Conservation (phyloP, 1,140 invertebrate genomes). For the Neodiprion lecontei region DNA sequence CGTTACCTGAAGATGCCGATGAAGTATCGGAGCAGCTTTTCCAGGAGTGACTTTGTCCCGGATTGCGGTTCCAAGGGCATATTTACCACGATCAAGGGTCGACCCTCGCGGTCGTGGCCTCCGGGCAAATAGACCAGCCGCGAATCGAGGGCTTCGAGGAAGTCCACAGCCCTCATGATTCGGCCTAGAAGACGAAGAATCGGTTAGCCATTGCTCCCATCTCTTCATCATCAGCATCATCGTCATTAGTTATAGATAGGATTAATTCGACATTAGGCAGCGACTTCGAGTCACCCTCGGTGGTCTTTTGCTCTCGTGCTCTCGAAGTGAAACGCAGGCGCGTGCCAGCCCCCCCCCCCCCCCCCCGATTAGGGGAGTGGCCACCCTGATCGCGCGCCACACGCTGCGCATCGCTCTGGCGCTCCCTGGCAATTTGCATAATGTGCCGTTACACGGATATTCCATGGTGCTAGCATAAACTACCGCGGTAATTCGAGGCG, state of each 20-base stretch:
- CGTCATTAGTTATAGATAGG: background rate
- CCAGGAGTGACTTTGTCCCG: conserved; percentile 61
- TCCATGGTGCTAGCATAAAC: too few relatives aligned
- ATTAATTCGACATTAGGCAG: background rate
- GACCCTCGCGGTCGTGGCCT: conserved; percentile 69
- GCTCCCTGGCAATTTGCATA: conserved; percentile 5
- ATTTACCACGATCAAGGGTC: conserved; percentile 69
- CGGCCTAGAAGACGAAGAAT: conserved; percentile 15
- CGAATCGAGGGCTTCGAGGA: conserved; percentile 62
- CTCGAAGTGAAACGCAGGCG: background rate
- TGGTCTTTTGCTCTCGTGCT: too few relatives aligned
- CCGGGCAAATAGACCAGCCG: conserved; percentile 69
- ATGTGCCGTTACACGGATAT: background rate
- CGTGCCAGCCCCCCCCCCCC: background rate
- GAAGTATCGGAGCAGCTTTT: conserved; percentile 66
- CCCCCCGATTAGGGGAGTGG: background rate
- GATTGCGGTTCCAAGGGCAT: conserved; percentile 63
- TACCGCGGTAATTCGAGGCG: too few relatives aligned
- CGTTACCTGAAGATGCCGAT: conserved; percentile 69
- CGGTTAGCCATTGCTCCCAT: conserved; percentile 29
- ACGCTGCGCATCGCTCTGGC: background rate
- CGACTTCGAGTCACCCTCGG: background rate
- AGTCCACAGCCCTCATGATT: conserved; percentile 52
- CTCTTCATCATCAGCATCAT: conserved; percentile 12
- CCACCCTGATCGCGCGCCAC: background rate